Evolutionary conservation across 2,113 vertebrate genomes (phyloP).

Genomic region (Hylia prasina): DNA sequence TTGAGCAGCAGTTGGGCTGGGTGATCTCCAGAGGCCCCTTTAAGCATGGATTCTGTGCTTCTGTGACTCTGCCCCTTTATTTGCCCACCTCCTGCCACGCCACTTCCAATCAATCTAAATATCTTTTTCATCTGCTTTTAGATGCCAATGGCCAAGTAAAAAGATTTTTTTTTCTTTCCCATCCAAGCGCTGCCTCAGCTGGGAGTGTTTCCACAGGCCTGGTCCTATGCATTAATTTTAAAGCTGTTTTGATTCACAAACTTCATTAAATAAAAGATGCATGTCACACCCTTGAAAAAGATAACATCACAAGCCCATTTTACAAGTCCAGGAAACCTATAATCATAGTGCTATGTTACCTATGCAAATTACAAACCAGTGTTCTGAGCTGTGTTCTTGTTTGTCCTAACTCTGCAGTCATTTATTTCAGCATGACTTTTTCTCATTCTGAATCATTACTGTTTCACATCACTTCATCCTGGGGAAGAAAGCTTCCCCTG

Average conservation of each 20-base stretch:
- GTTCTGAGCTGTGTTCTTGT: not conserved
- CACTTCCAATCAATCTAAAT: not conserved
- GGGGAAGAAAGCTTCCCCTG: not conserved
- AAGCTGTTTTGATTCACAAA: slow-evolving; percentile 21
- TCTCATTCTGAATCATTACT: not conserved
- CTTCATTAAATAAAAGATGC: slow-evolving; percentile 12
- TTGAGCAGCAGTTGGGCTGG: not conserved
- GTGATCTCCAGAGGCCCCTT: not conserved
- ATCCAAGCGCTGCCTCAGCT: not conserved
- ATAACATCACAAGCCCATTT: slow-evolving; percentile 29
- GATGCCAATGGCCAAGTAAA: not conserved
- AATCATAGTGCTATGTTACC: not conserved
- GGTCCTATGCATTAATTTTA: not conserved
- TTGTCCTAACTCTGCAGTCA: not conserved
- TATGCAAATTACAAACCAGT: not conserved
- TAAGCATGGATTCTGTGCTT: not conserved
- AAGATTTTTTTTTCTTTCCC: not conserved
- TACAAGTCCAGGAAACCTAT: not conserved
- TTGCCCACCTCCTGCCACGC: not conserved
- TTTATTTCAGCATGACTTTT: not conserved
- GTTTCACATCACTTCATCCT: not conserved
- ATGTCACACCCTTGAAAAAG: slow-evolving; percentile 28
- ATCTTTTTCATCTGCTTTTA: not conserved
- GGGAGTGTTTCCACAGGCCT: not conserved
- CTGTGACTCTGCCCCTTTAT: not conserved